A percentile compares a stretch with the other conserved stretches of the same genome.
Conservation (phyloP, 2,797 vertebrate genomes). For the Holocentrus rufus region DNA sequence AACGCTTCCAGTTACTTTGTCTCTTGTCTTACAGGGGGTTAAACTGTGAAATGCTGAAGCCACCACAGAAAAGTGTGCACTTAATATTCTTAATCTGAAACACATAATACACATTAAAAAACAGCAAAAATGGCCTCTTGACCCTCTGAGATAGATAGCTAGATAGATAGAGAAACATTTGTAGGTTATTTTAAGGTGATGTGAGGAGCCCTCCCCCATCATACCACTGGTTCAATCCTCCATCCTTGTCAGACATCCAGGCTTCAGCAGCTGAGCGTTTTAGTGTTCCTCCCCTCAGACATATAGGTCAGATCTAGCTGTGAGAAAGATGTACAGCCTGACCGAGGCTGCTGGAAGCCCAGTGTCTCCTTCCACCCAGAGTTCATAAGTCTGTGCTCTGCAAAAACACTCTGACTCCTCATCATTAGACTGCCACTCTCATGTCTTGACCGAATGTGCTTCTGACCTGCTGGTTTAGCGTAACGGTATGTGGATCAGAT, state of each 20-base stretch:
- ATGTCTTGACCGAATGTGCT: constrained; percentile 23
- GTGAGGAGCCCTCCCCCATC: neutral
- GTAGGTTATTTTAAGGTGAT: constrained; percentile 7
- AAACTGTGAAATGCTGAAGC: too few species aligned
- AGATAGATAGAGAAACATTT: neutral
- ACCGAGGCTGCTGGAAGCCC: constrained; percentile 33
- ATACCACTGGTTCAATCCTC: constrained; percentile 8
- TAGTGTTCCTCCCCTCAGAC: constrained; percentile 34
- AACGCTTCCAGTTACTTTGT: too few species aligned
- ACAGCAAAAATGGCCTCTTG: too few species aligned
- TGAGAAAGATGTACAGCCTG: constrained; percentile 34
- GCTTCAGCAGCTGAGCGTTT: constrained; percentile 24
- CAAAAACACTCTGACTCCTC: constrained; percentile 27
- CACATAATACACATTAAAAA: too few species aligned
- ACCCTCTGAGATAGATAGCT: too few species aligned
- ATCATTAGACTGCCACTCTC: constrained; percentile 24
- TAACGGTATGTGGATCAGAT: neutral
- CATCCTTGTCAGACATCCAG: constrained; percentile 16
- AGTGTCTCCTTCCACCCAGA: constrained; percentile 23
- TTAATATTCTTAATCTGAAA: too few species aligned
- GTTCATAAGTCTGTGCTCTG: constrained; percentile 24
- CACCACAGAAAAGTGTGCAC: too few species aligned
- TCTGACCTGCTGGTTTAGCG: constrained; percentile 32
- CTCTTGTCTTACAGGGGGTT: too few species aligned
- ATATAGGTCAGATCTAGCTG: constrained; percentile 35